Conservation (phyloP, 1,140 invertebrate species). For the Eulimnadia texana region DNA sequence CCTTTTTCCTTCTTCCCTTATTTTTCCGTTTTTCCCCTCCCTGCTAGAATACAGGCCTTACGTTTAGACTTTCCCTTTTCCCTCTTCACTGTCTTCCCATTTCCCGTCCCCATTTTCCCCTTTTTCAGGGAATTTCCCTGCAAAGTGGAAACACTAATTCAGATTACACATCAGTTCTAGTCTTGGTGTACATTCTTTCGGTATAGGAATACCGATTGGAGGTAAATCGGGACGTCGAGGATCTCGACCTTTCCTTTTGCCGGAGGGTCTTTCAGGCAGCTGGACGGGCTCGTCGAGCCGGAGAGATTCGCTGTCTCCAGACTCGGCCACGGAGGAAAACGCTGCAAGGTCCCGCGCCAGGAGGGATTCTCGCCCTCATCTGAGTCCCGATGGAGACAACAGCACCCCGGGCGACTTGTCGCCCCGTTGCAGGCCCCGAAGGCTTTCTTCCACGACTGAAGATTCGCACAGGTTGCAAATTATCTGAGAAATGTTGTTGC, state of each 20-base stretch:
- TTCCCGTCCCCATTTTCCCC: too few species aligned
- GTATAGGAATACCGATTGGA: constrained; percentile 41
- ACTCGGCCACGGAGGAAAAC: constrained; percentile 46
- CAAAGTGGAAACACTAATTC: too few species aligned
- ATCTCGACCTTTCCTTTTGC: constrained; percentile 65
- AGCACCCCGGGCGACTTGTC: constrained; percentile 26
- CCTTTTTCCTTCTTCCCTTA: too few species aligned
- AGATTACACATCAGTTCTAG: background rate
- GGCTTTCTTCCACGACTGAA: constrained; percentile 22
- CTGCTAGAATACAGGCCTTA: too few species aligned
- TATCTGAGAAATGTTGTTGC: background rate
- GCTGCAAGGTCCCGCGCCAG: constrained; percentile 36
- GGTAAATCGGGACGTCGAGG: constrained; percentile 40
- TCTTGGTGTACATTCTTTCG: background rate
- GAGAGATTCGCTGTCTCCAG: constrained; percentile 69
- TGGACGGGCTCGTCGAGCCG: constrained; percentile 27
- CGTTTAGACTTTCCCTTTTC: too few species aligned
- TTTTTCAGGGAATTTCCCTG: too few species aligned
- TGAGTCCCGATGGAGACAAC: constrained; percentile 55
- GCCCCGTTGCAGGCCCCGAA: constrained; percentile 18
- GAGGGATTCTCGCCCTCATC: constrained; percentile 55
- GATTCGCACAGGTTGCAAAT: constrained; percentile 15
- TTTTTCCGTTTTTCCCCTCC: too few species aligned
- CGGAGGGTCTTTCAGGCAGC: constrained; percentile 32
- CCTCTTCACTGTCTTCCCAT: too few species aligned